A percentile compares a stretch with the other conserved stretches of the same genome.
These are phyloP conservation scores for Anoplius nigerrimus DNA, from an alignment of 2,888 invertebrate species.

Conservation along the genomic window DNA sequence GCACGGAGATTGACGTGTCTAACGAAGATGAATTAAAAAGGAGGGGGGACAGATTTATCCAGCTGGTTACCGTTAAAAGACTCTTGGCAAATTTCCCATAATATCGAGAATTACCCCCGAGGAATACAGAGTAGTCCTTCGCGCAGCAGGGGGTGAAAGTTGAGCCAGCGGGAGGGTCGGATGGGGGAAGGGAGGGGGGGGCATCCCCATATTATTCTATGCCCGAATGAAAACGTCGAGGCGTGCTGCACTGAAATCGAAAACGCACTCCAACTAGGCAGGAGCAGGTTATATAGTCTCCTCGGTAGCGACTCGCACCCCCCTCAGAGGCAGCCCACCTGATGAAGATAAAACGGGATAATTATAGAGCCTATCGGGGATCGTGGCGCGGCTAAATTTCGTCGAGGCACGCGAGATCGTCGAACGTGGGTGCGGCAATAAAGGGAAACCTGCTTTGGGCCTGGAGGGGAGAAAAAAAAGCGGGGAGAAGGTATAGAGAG, in stretches of 20 bases:
- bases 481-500: conserved; percentile 40
- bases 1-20: conserved; percentile 47
- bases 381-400: conserved; percentile 70
- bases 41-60: conserved; percentile 25
- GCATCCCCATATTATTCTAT: neutral
- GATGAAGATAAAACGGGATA: conserved; percentile 73
- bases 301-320: conserved; percentile 46
- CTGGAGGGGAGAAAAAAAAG: conserved; percentile 21
- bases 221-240: conserved; percentile 24
- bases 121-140: neutral
- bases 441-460: conserved; percentile 57
- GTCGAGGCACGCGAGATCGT: conserved; percentile 69
- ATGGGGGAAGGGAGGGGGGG: conserved; percentile 8
- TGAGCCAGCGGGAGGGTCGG: neutral
- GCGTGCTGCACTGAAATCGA: conserved; percentile 44
- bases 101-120: conserved; percentile 4
- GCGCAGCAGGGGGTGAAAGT: neutral
- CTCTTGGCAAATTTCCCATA: conserved; percentile 24
- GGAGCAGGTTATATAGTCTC: conserved; percentile 45
- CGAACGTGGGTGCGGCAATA: conserved; percentile 63
- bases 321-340: conserved; percentile 48
- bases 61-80: conserved; percentile 6
- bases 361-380: conserved; percentile 72
- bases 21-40: conserved; percentile 54
- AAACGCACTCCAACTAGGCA: conserved; percentile 35